Base-by-base conservation (phyloP, 2,797 vertebrate genomes). In the Nannoperca obscura region DNA sequence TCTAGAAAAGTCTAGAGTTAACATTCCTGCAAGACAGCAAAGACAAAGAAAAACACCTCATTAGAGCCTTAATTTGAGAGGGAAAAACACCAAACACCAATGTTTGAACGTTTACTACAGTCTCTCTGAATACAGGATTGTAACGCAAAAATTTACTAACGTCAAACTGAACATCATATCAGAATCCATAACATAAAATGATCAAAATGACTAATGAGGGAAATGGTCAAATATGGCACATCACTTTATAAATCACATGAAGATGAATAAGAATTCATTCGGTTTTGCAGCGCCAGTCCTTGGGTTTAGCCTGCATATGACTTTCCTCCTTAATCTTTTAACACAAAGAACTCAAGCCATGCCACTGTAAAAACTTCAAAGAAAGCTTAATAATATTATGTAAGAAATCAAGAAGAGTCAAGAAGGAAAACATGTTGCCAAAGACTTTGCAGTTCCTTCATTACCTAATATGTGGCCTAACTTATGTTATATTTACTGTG, bases 11-110 rank as follows among this genome's bases (percentile, higher is more conserved):
- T 92, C 96, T 96, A 97, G 93, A 95, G 93, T 96, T 96, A 88
- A 92, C 92, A 96, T 96, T 97, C 97, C 98, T 99, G 97, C 95
- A 99, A 98, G 95, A 97, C 95, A 97, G 95, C 95, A 98, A 97
- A 98, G 94, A 97, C 95, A 97, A 96, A 97, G 95, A 97, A 93
- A 96, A 96, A 97, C 78, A 90, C 49, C 94, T 95, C 65, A 93
- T 94, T 93, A 93, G 87, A 86, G 66, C 54, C 57, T 74, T 85
- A 22, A 49, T 82, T 80, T 73, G 11, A 79, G 52, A 53, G 46
- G 22, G 5, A 14, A 59, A 61, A 47, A 80, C 50, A 77, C 27
- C 17, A 32, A 69, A 75, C 20, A 87, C 13, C 80, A 78, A 73
- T 53, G 38, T 30, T 54, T 75, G 1, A 74, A 60, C 4, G 12